Base-by-base conservation (phyloP, 2,888 invertebrate genomes). In the Apocheima hispidaria region DNA sequence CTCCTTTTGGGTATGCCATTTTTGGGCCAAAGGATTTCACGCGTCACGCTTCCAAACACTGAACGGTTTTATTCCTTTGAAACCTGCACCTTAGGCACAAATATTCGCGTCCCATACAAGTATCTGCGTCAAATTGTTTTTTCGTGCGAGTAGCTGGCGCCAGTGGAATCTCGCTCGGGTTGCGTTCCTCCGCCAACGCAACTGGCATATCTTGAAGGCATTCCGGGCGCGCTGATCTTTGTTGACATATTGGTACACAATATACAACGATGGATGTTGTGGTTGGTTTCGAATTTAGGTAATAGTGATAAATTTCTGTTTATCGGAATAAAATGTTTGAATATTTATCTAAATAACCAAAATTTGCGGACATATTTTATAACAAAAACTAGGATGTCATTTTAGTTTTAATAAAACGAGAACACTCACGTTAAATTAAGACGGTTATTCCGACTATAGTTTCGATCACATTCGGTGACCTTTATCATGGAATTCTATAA, bases 171-270 rank as follows among this genome's bases (percentile, higher is more conserved):
- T 16, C 35, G 20, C 35, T 23, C 14, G 21, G 35, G 49, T 18
- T 21, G 49, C 49, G 49, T 49, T 35, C 49, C 49, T 35, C 16
- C 12, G 6, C 20, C 21, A 14, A 35, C 49, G 49, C 49, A 21
- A 21, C 35, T 23, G 35, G 51, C 23, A 51, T 51, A 40, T 38
- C 51, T 40, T 38, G 28, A 23, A 28, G 51, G 28, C 28, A 51
- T 51, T 51, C 51, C 51, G 3, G 18, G 40, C 40, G 40, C 18
- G 40, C 28, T 38, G 38, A 26, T 23, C 40, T 51, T 40, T 40
- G 51, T 51, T 51, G 51, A 51, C 51, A 51, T 51, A 51, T 38
- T 51, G 51, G 38, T 40, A 51, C 20, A 51, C 51, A 20, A 51
- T 28, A 40, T 40, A 51, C 28, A 5, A 36, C 14, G 28, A 18